phyloP scores from a whole-genome alignment of 2,888 invertebrate genomes.

The Bedellia somnulentella region DNA sequence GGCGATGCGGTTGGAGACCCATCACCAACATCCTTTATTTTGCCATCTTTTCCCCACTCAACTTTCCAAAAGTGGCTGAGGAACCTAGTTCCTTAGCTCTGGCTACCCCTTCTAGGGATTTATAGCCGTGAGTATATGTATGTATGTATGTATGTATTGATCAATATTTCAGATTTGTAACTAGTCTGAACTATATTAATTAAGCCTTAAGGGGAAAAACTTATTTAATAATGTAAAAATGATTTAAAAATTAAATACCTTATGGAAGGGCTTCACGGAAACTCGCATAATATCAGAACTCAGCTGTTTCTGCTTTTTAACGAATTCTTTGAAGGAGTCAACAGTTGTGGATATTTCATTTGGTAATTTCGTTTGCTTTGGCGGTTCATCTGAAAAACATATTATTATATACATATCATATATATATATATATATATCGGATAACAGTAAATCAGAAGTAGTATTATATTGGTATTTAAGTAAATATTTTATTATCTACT shows the following conservation, averaged over 20 bases:
- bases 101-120: not conserved
- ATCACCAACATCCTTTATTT: no score
- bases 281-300: constrained; percentile 80
- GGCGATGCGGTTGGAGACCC: no score
- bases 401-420: constrained; percentile 5
- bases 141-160: not conserved
- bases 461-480: no score
- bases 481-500: no score
- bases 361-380: constrained; percentile 63
- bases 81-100: not conserved
- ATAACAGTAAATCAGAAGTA: no score
- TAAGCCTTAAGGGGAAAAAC: no score
- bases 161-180: no score
- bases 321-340: constrained; percentile 78
- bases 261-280: constrained; percentile 51
- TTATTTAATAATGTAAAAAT: no score
- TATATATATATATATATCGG: no score
- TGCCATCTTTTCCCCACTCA: no score
- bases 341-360: constrained; percentile 77
- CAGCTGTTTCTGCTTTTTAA: constrained; percentile 81
- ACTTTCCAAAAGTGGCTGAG: not conserved
- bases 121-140: not conserved
- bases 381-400: constrained; percentile 32
- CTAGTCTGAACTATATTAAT: no score
- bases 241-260: no score